Base-by-base conservation (phyloP, 2,888 invertebrate genomes). In the Caenorhabditis sp. region DNA sequence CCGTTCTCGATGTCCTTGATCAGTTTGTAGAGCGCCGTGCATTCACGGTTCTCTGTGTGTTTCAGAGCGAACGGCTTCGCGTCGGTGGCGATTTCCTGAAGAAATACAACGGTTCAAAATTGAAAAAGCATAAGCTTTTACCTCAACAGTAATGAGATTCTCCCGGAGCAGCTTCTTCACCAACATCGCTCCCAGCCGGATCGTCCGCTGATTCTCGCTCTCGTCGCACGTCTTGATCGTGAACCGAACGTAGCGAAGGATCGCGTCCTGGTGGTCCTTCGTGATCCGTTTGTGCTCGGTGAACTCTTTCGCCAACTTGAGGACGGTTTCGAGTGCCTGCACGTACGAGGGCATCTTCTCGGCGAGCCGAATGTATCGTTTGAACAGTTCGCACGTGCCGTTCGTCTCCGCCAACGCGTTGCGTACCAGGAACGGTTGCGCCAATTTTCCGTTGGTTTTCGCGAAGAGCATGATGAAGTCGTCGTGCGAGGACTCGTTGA, bases 1-100 rank as follows among this genome's bases (percentile, higher is more conserved):
- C 39, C 55, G 37, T 58, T 6, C 30, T 45, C 35, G 15, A 53
- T 9, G 4, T 39, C 58, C 6, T 30, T 24, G 2, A 79, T 66
- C 9, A 74, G 13, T 41, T 68, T 61, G 43, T 78, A 82, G 32
- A 82, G 61, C 0, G 30, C 22, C 1, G 79, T 70, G 13, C 73
- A 61, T 24, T 82, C 82, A n/a, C 71, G 72, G 32, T 66, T 45
- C 0, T 56, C 41, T 5, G 66, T 26, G 48, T 15, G 43, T 13
- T 61, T 61, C 9, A 71, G 39, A 4, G 39, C n/a, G 46, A 77
- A 77, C 15, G 63, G 48, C 11, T 56, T 53, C 30, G 62, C 43
- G 55, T 66, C 66, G 4, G 59, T 13, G 6, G 52, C 20, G 4
- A 76, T 37, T 1, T 71, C 71, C 76, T 76, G 70, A 5, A 74